Evolutionary conservation across 2,888 invertebrate genomes (phyloP), one percentile per base, ranked within the genome.

Genomic region (Crossocerus cetratus): DNA sequence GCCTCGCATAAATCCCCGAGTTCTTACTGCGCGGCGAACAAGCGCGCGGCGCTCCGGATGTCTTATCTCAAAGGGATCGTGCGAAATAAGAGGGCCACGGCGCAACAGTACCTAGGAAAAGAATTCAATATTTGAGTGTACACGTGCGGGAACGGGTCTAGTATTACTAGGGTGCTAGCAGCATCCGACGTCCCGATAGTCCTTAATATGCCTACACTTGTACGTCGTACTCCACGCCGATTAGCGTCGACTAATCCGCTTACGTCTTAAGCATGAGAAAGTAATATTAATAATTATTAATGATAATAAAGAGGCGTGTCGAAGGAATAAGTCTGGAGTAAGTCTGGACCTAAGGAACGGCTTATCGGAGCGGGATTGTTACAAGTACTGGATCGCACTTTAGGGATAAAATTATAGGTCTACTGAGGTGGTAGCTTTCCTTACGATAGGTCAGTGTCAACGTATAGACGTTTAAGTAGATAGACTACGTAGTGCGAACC

Each of bases 161-260:
- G 16, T 54, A 58, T 43, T 16, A 54, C 45, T 32, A 22, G 59
- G 43, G 32, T 32, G 55, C 56, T 14, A 59, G 5, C 4, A 59
- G 2, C 43, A 11, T 5, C 11, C 20, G 42, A 16, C 43, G 42
- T 21, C 16, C 13, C 42, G 11, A 44, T 20, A 45, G 32, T 32
- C 43, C 18, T 45, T 21, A 21, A 14, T 45, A 60, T 60, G 21
- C 20, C 14, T 65, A 54, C 55, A 22, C 44, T 22, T 66, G 32
- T 66, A 42, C 59, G 32, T 66, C 23, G 64, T 54, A 66, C 44
- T 54, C 1, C 32, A 43, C 45, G 53, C 53, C 53, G 45, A 22
- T 63, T 57, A 21, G 57, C 57, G 64, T 68, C 60, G 53, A 57
- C 65, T 23, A 59, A 59, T 65, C 61, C 49, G 49, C 16, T 49